Conservation (phyloP, 1,140 invertebrate genomes). For the Idris sp. region DNA sequence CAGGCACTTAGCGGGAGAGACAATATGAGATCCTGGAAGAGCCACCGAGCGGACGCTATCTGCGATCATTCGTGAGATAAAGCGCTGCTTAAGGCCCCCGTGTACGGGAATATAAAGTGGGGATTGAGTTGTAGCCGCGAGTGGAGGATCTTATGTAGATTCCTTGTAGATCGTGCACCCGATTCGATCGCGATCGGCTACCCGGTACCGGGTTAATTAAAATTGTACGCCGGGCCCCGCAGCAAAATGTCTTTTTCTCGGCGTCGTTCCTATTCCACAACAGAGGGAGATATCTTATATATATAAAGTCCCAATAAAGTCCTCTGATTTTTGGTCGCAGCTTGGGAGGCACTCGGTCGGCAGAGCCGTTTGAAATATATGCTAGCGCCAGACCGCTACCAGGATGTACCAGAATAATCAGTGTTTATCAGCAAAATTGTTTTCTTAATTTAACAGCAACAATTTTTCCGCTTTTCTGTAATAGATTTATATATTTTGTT, state of each 20-base stretch:
- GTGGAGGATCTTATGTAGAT: constrained; percentile 80
- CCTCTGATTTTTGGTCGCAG: constrained; percentile 69
- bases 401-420: constrained; percentile 56
- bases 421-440: constrained; percentile 55
- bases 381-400: constrained; percentile 55
- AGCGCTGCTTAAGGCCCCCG: constrained; percentile 63
- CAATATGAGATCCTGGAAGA: constrained; percentile 74
- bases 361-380: constrained; percentile 66
- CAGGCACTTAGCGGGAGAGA: constrained; percentile 66
- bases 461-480: too few relatives aligned
- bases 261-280: too few relatives aligned
- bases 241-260: constrained; percentile 55
- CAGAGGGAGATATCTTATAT: too few relatives aligned
- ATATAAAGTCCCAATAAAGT: constrained; percentile 66
- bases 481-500: too few relatives aligned
- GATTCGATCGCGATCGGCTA: constrained; percentile 79
- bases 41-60: constrained; percentile 71
- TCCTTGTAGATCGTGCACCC: constrained; percentile 80
- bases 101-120: constrained; percentile 73
- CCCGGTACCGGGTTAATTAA: constrained; percentile 79
- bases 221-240: constrained; percentile 74
- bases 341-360: constrained; percentile 68
- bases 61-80: constrained; percentile 75
- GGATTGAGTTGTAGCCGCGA: constrained; percentile 79
- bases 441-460: too few relatives aligned